Evolutionary conservation across 30 jellyfish, hydroid and myxozoan species (phyloP), one percentile per base, ranked within the genome.

Genomic region (Hydra vulgaris): DNA sequence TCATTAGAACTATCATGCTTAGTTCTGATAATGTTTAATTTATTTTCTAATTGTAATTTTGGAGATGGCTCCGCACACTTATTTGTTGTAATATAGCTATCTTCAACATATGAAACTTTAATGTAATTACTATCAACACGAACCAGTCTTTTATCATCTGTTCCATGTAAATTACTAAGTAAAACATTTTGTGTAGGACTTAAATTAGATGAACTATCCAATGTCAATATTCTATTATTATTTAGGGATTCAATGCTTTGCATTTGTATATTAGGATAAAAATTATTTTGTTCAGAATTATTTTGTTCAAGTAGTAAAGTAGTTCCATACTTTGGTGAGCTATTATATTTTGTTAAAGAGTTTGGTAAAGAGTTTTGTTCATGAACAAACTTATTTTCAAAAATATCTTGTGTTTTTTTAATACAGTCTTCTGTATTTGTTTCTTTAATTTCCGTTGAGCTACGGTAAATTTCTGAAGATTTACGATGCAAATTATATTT

Each of bases 141-240:
- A 22, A 78, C 85, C 54, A 78, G 69, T 16, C 79, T 76, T 66
- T 78, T 78, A 52, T 78, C 85, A 15, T 56, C 83, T 40, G 61
- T 40, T 40, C 61, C 61, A 40, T 40, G 8, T 3, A 3, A 12
- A 40, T 40, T 40, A 12, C 61, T 40, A 12, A 40, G 61, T 3
- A 12, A 40, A 12, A 3, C 12, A 40, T 40, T 40, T 40, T 40
- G 61, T 40, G 12, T 12, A 40, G 12, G 8, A 40, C 12, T 40
- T 5, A 12, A 12, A 3, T 40, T 5, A 40, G 61, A 12, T 40
- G 61, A 40, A 40, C 12, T 40, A 3, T 40, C 61, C 12, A 40
- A 40, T 40, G 12, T 3, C 5, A 12, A 40, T 3, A 3, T 40
- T 40, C 12, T 40, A 40, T 40, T 3, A 12, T 40, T 40, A 5